Evolutionary conservation across 2,888 invertebrate species (phyloP), one percentile per base, ranked within the genome.

Genomic region (Acheta domesticus): DNA sequence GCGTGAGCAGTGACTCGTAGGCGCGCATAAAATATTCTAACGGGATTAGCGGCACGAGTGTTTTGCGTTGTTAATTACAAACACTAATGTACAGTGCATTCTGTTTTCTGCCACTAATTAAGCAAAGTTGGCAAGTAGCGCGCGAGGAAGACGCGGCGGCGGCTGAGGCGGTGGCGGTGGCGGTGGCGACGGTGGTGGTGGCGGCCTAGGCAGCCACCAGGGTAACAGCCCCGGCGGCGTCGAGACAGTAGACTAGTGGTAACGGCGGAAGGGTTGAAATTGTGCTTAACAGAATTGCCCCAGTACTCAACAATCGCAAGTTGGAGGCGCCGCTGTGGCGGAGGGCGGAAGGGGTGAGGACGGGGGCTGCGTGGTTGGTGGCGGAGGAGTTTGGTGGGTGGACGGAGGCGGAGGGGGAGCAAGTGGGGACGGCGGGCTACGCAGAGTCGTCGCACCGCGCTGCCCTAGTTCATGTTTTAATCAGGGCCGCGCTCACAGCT

Each of bases 21-120:
- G 62, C 62, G n/a, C 62, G 62, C 62, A 62, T 62, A 62, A 62
- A 62, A 62, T 62, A 62, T 62, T 62, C 62, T 62, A 62, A 62
- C 62, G 62, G 62, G 62, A 62, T 62, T 62, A 62, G 62, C 62
- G 62, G 62, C 62, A 62, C 62, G 62, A n/a, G 62, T 62, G 62
- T 62, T 62, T 62, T 62, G 62, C 62, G 62, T 62, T 62, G 62
- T 62, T 62, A 62, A 62, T 62, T 62, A 62, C 62, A 62, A 62
- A 62, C 62, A 62, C 62, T 62, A 62, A 62, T 62, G 62, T n/a
- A 62, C 62, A 62, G n/a, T 62, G 62, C 62, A n/a, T 62, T 62
- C 62, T 62, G 62, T 62, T 62, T 62, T 62, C 62, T 62, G 62
- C 62, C 62, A 12, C 62, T 62, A 62, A 62, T 62, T 62, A 62